phyloP scores from a whole-genome alignment of 2,797 vertebrate species.

The Coregonus sp. region DNA sequence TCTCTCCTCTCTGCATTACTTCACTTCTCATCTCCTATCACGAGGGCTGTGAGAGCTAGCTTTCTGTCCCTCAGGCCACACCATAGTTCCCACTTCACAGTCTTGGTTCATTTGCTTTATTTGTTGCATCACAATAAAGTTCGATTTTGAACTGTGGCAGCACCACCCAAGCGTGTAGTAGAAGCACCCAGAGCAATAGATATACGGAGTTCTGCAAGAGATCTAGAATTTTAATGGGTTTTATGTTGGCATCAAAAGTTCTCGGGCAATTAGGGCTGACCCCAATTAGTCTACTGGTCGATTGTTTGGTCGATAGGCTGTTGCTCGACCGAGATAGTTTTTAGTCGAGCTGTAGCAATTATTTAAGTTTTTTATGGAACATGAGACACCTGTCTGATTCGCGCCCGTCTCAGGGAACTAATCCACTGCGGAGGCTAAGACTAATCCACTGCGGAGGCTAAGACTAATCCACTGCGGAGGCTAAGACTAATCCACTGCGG shows the following conservation, averaged over 20 bases:
- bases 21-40: background rate
- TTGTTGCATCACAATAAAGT: constrained; percentile 72
- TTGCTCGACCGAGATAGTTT: no score
- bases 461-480: no score
- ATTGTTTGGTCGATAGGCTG: background rate
- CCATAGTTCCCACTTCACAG: background rate
- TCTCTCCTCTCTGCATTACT: background rate
- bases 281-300: no score
- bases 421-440: no score
- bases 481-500: no score
- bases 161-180: constrained; percentile 51
- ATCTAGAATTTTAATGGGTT: background rate
- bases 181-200: constrained; percentile 61
- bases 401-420: no score
- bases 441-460: no score
- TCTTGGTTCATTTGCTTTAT: constrained; percentile 47
- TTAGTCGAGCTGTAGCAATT: no score
- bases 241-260: background rate
- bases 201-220: constrained; percentile 55
- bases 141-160: constrained; percentile 51
- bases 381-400: no score
- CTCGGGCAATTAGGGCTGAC: background rate
- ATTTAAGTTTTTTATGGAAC: no score
- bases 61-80: constrained; percentile 79
- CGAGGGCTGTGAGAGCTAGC: constrained; percentile 33